A percentile compares a stretch with the other conserved stretches of the same genome.
These are phyloP conservation scores for Panurus biarmicus DNA, from an alignment of 2,113 vertebrate genomes.

Conservation along the genomic window DNA sequence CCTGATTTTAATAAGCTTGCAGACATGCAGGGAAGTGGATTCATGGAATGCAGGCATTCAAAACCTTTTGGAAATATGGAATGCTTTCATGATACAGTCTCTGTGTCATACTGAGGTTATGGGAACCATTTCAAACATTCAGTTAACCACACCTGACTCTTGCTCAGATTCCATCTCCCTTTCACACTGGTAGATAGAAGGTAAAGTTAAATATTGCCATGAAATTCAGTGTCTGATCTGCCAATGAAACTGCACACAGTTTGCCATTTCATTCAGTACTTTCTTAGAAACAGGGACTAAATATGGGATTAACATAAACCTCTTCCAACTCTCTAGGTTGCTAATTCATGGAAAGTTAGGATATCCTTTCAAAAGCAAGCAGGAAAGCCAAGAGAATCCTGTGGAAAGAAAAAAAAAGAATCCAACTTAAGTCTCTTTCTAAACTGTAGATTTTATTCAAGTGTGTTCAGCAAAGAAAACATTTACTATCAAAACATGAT, in stretches of 20 bases:
- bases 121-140: neutral
- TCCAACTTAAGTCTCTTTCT: neutral
- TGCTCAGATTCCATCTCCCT: neutral
- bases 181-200: neutral
- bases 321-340: neutral
- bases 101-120: neutral
- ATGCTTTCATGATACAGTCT: neutral
- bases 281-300: neutral
- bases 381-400: neutral
- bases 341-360: neutral
- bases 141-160: neutral
- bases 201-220: neutral
- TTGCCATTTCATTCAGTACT: neutral
- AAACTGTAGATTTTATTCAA: neutral
- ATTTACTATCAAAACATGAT: neutral
- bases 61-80: neutral
- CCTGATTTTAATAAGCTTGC: constrained; percentile 4
- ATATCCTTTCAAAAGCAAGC: neutral
- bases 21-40: neutral
- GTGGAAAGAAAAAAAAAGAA: too few species aligned
- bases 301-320: neutral
- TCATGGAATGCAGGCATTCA: neutral
- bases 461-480: neutral
- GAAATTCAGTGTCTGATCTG: neutral
- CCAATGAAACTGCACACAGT: neutral